Evolutionary conservation across 2,797 vertebrate genomes (phyloP), one percentile per base, ranked within the genome.

Genomic region (Danio jaintianensis): DNA sequence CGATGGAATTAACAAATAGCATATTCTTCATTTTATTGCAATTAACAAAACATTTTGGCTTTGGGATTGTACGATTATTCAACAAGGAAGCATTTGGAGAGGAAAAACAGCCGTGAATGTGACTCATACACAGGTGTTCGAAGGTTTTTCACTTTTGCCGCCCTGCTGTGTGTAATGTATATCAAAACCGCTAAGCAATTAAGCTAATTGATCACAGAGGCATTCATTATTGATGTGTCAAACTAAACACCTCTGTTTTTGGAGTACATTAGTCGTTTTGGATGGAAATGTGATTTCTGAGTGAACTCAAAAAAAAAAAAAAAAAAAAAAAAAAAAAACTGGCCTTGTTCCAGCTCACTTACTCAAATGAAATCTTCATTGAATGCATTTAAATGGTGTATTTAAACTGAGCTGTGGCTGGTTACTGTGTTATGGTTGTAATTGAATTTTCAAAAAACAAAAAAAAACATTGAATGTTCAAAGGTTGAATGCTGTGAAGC

Each of bases 171-270:
- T 4, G 7, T 38, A 56, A 61, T 4, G 3, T 43, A 73, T 61
- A 78, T 69, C 53, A 22, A 43, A 13, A 20, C 29, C 53, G 36
- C 56, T 42, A 52, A 50, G 47, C 70, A 75, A 69, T 86, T 81
- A 77, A 53, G 56, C 20, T 79, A 52, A 81, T 36, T 67, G 62
- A 55, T 45, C 76, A 72, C 81, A 11, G 67, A 72, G 7, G 4
- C 47, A 84, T 84, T 42, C 56, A 80, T 86, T 75, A 83, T 56
- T 78, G 68, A 87, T 77, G 18, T 82, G 75, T 77, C 77, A 59
- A 78, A 55, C 68, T 61, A 69, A 83, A 82, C 73, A 73, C 43
- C 67, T 70, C 55, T 38, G 61, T 61, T 78, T 81, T 50, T 69
- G 79, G 52, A 80, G 62, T 22, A 18, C 20, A 67, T 80, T 38